Conservation (phyloP, 2,113 vertebrate genomes). For the Phaethornis superciliosus region DNA sequence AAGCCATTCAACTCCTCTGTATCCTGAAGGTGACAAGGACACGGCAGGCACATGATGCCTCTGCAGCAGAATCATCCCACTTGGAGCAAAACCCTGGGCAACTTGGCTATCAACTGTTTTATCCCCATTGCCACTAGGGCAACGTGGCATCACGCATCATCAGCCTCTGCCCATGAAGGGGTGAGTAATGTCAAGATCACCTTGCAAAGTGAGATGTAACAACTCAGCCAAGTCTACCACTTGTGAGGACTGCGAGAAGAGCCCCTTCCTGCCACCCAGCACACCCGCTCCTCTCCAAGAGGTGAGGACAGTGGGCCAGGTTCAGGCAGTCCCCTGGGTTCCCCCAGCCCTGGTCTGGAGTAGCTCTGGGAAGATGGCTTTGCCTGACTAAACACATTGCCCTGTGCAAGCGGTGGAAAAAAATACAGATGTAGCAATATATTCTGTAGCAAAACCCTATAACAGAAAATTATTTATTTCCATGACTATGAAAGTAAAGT, state of each 20-base stretch:
- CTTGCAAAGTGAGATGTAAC: not conserved
- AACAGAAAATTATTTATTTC: not conserved
- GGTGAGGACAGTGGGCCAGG: not conserved
- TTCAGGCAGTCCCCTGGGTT: not conserved
- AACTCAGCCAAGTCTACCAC: not conserved
- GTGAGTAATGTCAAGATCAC: not conserved
- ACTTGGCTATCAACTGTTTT: not conserved
- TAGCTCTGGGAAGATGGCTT: not conserved
- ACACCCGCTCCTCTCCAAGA: not conserved
- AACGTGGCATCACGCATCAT: not conserved
- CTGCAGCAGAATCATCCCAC: not conserved
- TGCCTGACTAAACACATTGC: not conserved
- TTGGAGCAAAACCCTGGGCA: not conserved
- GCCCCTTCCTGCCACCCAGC: not conserved
- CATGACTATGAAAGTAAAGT: fast-evolving
- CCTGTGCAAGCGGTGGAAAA: not conserved
- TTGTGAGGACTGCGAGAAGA: not conserved
- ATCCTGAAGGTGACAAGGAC: not conserved
- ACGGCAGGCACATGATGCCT: not conserved
- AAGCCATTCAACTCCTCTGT: not conserved
- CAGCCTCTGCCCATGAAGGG: not conserved
- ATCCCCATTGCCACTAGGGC: not conserved
- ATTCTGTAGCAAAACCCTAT: not conserved
- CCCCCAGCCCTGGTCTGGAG: not conserved
- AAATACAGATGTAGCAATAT: not conserved